Conservation (phyloP, 1,140 invertebrate genomes). For the Macrostomum lignano region DNA sequence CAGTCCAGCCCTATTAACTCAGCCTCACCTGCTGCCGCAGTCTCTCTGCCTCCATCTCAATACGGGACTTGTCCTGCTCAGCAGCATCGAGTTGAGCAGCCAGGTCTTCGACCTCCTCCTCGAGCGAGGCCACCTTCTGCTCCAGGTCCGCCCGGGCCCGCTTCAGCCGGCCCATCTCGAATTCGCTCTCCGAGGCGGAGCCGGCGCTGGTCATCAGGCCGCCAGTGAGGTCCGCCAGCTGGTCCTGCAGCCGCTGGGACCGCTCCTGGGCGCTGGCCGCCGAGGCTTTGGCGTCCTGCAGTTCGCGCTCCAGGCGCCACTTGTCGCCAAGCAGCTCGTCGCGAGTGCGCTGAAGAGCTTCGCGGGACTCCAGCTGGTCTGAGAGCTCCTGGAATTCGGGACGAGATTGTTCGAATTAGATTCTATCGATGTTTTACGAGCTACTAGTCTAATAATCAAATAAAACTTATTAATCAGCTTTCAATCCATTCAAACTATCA, state of each 20-base stretch:
- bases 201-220: not conserved
- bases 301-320: conserved; percentile 49
- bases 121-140: conserved; percentile 54
- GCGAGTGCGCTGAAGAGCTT: conserved; percentile 48
- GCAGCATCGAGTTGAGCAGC: conserved; percentile 61
- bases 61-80: conserved; percentile 41
- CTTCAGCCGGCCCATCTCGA: conserved; percentile 2
- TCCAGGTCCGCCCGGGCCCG: conserved; percentile 35
- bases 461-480: not conserved
- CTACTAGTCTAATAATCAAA: not conserved
- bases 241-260: conserved; percentile 41
- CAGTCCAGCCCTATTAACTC: too few relatives aligned
- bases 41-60: conserved; percentile 71
- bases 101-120: conserved; percentile 54
- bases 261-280: conserved; percentile 34
- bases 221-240: conserved; percentile 51
- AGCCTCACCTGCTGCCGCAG: conserved; percentile 45
- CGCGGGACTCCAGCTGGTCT: conserved; percentile 43
- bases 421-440: not conserved
- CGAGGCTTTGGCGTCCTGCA: conserved; percentile 38
- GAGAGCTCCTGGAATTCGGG: conserved; percentile 36
- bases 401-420: not conserved
- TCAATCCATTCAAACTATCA: not conserved
- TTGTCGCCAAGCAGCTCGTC: conserved; percentile 53
- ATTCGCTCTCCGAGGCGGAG: not conserved